These are phyloP conservation scores for Vombatus ursinus DNA, from an alignment of 2,113 vertebrate genomes.

Conservation along the genomic window DNA sequence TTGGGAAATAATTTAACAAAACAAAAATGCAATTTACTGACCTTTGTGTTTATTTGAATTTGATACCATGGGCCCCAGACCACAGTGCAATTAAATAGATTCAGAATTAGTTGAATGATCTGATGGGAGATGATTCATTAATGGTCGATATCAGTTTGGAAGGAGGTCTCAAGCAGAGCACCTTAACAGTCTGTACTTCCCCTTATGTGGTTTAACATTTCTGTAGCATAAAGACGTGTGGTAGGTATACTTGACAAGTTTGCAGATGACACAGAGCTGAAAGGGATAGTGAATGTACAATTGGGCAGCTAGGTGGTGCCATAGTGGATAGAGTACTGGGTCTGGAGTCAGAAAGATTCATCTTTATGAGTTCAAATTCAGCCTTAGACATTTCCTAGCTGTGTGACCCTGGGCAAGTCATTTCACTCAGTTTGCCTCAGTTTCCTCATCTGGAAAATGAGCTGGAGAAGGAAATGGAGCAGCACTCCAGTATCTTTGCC, in stretches of 20 bases:
- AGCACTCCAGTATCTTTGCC: not conserved
- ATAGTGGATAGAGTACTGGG: not conserved
- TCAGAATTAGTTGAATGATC: not conserved
- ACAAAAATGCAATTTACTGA: not conserved
- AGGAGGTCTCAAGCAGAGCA: not conserved
- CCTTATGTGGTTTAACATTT: not conserved
- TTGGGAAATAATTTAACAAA: not conserved
- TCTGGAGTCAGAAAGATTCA: not conserved
- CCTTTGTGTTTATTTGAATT: not conserved
- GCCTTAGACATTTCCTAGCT: not conserved
- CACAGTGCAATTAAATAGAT: not conserved
- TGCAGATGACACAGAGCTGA: not conserved
- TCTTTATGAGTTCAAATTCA: not conserved
- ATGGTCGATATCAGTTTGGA: not conserved
- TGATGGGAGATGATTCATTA: not conserved
- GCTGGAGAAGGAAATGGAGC: not conserved
- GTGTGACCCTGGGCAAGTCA: not conserved
- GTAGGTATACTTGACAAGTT: not conserved
- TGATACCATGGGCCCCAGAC: not conserved
- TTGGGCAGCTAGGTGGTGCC: not conserved
- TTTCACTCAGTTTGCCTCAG: not conserved
- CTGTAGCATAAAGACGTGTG: not conserved
- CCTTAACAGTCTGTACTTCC: not conserved
- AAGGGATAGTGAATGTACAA: not conserved
- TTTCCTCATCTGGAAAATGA: too few species aligned